Evolutionary conservation across 1,140 invertebrate species (phyloP).

Genomic region (Gerris buenoi): DNA sequence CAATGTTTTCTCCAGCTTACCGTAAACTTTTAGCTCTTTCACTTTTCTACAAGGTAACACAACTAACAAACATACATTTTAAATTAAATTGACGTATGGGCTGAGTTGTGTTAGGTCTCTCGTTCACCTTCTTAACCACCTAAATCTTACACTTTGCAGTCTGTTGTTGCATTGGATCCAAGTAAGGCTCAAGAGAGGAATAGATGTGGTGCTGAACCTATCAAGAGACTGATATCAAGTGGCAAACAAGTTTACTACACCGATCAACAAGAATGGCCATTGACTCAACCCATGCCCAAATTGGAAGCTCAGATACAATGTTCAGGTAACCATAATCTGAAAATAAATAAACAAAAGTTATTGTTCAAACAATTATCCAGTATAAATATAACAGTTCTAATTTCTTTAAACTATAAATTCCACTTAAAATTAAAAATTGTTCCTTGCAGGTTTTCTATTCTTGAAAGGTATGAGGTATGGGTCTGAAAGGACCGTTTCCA

Average conservation of each 20-base stretch:
- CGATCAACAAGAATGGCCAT: constrained; percentile 54
- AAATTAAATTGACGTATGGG: too few relatives aligned
- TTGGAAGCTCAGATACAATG: constrained; percentile 57
- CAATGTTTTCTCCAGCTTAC: constrained; percentile 39
- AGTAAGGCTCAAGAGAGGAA: neutral
- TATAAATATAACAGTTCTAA: too few relatives aligned
- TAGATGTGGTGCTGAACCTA: constrained; percentile 11
- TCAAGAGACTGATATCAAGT: constrained; percentile 43
- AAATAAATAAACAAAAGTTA: too few relatives aligned
- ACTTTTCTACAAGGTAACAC: constrained; percentile 45
- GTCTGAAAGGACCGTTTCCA: too few relatives aligned
- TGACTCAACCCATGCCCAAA: constrained; percentile 61
- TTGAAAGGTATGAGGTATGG: too few relatives aligned
- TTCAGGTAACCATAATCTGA: too few relatives aligned
- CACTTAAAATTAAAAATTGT: too few relatives aligned
- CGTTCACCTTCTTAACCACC: neutral
- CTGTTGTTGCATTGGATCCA: constrained; percentile 17
- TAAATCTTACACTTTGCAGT: constrained; percentile 20
- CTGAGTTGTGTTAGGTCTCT: neutral
- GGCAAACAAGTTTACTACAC: constrained; percentile 57
- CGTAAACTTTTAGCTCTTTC: constrained; percentile 46
- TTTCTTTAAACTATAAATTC: too few relatives aligned
- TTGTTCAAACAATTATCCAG: too few relatives aligned
- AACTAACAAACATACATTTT: too few relatives aligned
- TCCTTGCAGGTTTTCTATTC: too few relatives aligned